Conservation (phyloP, 2,888 invertebrate species). For the Pammene aurita region DNA sequence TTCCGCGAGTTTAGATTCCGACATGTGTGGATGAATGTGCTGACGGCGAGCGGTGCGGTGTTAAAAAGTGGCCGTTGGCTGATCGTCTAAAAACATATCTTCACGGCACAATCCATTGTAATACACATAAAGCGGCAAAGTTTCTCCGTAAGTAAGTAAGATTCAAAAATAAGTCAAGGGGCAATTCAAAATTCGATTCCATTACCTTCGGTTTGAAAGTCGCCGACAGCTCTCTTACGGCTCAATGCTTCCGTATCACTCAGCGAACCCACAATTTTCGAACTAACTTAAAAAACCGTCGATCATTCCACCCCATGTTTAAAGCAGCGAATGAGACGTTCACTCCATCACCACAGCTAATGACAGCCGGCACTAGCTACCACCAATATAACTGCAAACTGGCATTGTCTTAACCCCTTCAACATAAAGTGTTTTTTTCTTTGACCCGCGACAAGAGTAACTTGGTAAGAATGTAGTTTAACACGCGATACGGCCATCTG, state of each 20-base stretch:
- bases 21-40: no score
- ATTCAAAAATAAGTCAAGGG: no score
- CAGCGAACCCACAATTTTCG: conserved; percentile 23
- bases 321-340: conserved; percentile 25
- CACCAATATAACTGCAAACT: background rate
- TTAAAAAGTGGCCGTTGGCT: no score
- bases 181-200: no score
- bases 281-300: conserved; percentile 25
- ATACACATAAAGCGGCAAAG: no score
- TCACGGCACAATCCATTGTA: no score
- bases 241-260: conserved; percentile 11
- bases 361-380: conserved; percentile 17
- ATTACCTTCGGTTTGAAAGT: background rate
- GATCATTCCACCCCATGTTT: conserved; percentile 29
- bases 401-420: background rate
- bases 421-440: background rate
- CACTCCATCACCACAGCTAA: conserved; percentile 32
- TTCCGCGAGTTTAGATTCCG: no score
- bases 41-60: no score
- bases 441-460: background rate
- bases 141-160: no score
- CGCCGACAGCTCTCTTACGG: background rate
- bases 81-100: no score
- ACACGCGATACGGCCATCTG: conserved; percentile 38
- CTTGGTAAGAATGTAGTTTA: conserved; percentile 14